Percentiles rank a stretch among this genome's conserved stretches.
phyloP scores from a whole-genome alignment of 2,113 vertebrate species.

The Chaetops frenatus region DNA sequence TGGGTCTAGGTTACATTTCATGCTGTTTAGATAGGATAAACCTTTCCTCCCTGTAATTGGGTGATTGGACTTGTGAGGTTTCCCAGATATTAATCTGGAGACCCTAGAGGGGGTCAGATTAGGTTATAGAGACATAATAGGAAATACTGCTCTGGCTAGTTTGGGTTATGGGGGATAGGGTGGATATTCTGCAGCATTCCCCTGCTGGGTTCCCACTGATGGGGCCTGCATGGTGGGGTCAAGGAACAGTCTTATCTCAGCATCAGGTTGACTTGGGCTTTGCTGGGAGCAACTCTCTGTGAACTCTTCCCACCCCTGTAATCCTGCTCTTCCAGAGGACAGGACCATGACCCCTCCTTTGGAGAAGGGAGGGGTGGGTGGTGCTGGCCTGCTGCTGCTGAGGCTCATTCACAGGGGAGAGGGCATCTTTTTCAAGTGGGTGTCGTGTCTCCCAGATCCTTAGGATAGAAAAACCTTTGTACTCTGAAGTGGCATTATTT shows the following conservation, averaged over 20 bases:
- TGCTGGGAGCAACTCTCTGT: not conserved
- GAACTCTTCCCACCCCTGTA: not conserved
- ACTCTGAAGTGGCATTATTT: not conserved
- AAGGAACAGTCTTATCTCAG: not conserved
- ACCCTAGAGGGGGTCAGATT: conserved; percentile 52
- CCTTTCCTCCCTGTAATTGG: conserved; percentile 66
- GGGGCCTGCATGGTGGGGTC: not conserved
- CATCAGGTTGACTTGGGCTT: not conserved
- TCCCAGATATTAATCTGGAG: conserved; percentile 67
- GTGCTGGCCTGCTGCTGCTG: not conserved
- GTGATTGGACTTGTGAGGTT: conserved; percentile 52
- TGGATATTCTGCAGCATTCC: conserved; percentile 11
- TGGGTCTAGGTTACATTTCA: conserved; percentile 54
- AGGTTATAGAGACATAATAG: conserved; percentile 73
- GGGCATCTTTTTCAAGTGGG: not conserved
- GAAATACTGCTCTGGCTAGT: conserved; percentile 60
- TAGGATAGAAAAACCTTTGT: not conserved
- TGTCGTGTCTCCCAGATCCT: rapidly evolving
- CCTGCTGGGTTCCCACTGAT: not conserved
- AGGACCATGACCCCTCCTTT: not conserved
- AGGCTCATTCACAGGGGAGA: not conserved
- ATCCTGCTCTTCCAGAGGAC: not conserved
- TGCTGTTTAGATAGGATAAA: conserved; percentile 71
- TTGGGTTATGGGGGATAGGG: conserved; percentile 60
- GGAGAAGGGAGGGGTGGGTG: not conserved